These are phyloP conservation scores for Frankliniella fusca DNA, from an alignment of 2,888 invertebrate genomes.

Conservation along the genomic window DNA sequence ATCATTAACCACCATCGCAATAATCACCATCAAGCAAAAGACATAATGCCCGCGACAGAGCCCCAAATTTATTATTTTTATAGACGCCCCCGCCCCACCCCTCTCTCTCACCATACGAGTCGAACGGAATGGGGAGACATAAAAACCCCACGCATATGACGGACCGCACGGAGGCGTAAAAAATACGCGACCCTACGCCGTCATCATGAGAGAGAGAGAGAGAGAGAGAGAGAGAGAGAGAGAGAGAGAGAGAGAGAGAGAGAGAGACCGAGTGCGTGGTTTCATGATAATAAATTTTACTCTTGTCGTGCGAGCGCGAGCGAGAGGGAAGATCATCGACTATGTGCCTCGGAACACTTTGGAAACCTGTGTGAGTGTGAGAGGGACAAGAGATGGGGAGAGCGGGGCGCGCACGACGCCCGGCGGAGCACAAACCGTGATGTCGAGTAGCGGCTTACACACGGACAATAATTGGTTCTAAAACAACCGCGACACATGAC, in stretches of 20 bases:
- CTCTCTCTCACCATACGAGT: background rate
- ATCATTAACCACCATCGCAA: background rate
- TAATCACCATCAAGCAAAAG: background rate
- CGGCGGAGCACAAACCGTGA: too few relatives aligned
- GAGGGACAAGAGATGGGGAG: background rate
- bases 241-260: background rate
- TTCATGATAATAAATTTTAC: slow-evolving; percentile 15
- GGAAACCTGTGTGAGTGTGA: slow-evolving; percentile 1
- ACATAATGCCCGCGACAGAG: background rate
- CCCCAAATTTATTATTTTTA: background rate
- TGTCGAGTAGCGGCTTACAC: too few relatives aligned
- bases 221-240: background rate
- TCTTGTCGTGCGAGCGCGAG: background rate
- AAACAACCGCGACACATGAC: too few relatives aligned
- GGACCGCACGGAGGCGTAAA: background rate
- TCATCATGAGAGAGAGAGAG: background rate
- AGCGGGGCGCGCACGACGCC: too few relatives aligned
- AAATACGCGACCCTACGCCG: background rate
- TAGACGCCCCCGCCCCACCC: background rate
- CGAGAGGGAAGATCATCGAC: slow-evolving; percentile 5
- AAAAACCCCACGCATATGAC: slow-evolving; percentile 6
- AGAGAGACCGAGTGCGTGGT: background rate
- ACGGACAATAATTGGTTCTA: too few relatives aligned
- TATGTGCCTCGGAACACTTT: background rate
- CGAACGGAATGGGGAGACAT: background rate